Conservation (phyloP, 2,888 invertebrate genomes). For the Fabriciana adippe region DNA sequence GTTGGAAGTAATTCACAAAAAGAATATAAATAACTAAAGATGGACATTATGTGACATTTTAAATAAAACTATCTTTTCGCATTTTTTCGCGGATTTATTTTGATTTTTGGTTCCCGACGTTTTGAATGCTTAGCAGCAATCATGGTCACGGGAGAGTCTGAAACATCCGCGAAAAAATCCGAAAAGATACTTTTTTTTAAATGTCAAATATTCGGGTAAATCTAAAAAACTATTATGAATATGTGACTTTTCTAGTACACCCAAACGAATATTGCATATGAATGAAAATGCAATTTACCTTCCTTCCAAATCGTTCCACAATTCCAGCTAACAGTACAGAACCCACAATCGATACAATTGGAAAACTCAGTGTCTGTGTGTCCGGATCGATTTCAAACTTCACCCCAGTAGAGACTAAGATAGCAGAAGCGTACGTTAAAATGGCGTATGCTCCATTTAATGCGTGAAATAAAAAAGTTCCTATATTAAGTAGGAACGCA, state of each 20-base stretch:
- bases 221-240: too few species aligned
- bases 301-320: constrained; percentile 40
- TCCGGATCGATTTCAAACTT: constrained; percentile 46
- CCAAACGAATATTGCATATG: too few species aligned
- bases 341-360: constrained; percentile 50
- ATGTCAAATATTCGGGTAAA: too few species aligned
- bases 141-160: too few species aligned
- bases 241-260: too few species aligned
- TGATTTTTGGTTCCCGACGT: too few species aligned
- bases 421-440: constrained; percentile 49
- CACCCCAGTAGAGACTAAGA: constrained; percentile 48
- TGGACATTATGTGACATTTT: neutral
- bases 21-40: too few species aligned
- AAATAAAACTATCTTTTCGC: neutral
- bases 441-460: constrained; percentile 50
- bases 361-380: constrained; percentile 51
- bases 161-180: too few species aligned
- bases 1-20: too few species aligned
- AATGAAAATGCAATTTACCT: constrained; percentile 21
- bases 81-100: too few species aligned
- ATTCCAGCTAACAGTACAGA: constrained; percentile 45
- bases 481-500: constrained; percentile 46
- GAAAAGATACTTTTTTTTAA: too few species aligned
- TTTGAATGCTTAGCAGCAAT: too few species aligned
- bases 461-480: constrained; percentile 44